These are phyloP conservation scores for Mimumesa dahlbomi DNA, from an alignment of 2,888 invertebrate species.

Conservation along the genomic window DNA sequence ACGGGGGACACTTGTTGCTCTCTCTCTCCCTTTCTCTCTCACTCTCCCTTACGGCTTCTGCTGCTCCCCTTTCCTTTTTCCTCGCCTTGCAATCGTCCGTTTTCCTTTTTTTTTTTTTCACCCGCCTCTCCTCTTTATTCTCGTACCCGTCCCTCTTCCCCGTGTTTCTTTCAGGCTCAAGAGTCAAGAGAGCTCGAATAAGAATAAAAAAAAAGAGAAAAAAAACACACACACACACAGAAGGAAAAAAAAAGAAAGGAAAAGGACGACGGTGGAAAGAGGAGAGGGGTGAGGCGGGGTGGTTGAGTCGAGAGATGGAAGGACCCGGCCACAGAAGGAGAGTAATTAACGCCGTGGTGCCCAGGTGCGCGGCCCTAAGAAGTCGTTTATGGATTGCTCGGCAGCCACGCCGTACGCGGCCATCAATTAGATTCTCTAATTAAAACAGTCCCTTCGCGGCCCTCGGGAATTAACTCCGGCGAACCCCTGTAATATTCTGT, in stretches of 20 bases:
- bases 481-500: slow-evolving; percentile 42
- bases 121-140: slow-evolving; percentile 55
- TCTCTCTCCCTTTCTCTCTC: slow-evolving; percentile 33
- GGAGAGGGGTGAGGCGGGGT: slow-evolving; percentile 3
- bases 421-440: slow-evolving; percentile 71
- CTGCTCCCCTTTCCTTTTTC: background rate
- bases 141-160: slow-evolving; percentile 51
- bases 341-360: slow-evolving; percentile 80
- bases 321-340: slow-evolving; percentile 81
- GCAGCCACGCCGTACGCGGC: slow-evolving; percentile 57
- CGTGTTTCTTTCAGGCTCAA: slow-evolving; percentile 24
- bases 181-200: slow-evolving; percentile 23
- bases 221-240: too few species aligned
- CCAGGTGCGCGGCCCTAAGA: slow-evolving; percentile 68
- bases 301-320: slow-evolving; percentile 70
- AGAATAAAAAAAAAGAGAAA: slow-evolving; percentile 7
- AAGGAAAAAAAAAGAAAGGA: slow-evolving; percentile 81
- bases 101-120: slow-evolving; percentile 13
- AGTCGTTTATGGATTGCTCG: slow-evolving; percentile 70
- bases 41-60: slow-evolving; percentile 12
- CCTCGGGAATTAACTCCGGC: slow-evolving; percentile 51
- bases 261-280: slow-evolving; percentile 79
- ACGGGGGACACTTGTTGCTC: slow-evolving; percentile 79
- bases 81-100: too few species aligned
- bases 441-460: slow-evolving; percentile 63